Base-by-base conservation (phyloP, 2,888 invertebrate species). In the Aphodius granarius region DNA sequence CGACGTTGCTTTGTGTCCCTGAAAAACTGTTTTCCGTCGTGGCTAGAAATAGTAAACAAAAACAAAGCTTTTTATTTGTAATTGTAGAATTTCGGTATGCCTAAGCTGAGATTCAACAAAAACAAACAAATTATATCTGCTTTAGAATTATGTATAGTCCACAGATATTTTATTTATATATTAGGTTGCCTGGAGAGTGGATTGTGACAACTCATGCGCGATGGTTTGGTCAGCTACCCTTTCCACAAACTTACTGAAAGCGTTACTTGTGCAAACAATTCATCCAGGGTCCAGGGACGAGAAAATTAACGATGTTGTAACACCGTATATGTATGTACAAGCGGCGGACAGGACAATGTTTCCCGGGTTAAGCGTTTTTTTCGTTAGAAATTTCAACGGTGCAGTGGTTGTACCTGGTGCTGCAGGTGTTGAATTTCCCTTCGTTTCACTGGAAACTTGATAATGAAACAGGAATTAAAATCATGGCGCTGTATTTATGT, bases 401-500 rank as follows among this genome's bases (percentile, higher is more conserved):
- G 20, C 68, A 21, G 68, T n/a, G 66, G 66, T 66, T 16, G 66
- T 15, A 18, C 3, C 20, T 21, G 65, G 16, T 22, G 68, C 20
- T 66, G 64, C 77, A 77, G 77, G 77, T 77, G 77, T 75, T 62
- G 22, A 22, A 63, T 73, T 77, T 73, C 77, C 65, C 75, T 73
- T 63, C 70, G 71, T 6, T 63, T 72, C 75, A 71, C 73, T 77
- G 77, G 73, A 74, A 74, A 77, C 76, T 77, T 77, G 77, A 77
- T 76, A 72, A n/a, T n/a, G 63, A 65, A 64, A 68, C 73, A 71
- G 63, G 75, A 73, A 78, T 76, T 43, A 43, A 43, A 70, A 16
- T 66, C 73, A 16, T n/a, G 68, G 74, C 73, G 68, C 72, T 65
- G 73, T 77, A 72, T 70, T n/a, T n/a, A n/a, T 75, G 73, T 74